Evolutionary conservation across 2,113 vertebrate genomes (phyloP).

Genomic region (Melanostigma gelatinosum): DNA sequence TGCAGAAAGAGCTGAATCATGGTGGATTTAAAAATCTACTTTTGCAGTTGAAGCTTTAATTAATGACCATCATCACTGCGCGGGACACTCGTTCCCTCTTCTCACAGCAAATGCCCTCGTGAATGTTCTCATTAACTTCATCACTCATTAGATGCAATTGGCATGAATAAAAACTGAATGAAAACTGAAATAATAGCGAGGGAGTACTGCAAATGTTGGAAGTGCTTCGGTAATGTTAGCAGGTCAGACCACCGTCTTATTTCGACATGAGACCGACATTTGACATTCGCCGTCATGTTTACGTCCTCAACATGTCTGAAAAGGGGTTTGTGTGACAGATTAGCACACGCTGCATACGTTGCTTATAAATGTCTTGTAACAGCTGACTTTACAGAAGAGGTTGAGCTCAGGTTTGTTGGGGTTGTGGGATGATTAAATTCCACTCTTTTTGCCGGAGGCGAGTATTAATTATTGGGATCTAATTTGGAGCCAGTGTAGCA

Average conservation of each 20-base stretch:
- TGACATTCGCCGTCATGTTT: neutral
- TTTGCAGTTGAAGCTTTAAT: neutral
- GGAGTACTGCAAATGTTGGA: neutral
- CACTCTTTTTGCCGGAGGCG: neutral
- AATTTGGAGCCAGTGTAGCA: neutral
- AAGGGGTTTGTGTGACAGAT: neutral
- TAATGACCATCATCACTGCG: neutral
- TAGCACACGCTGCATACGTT: neutral
- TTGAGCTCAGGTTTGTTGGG: neutral
- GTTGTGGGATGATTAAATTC: neutral
- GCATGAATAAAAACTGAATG: neutral
- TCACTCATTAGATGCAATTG: neutral
- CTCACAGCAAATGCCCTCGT: neutral
- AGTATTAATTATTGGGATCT: neutral
- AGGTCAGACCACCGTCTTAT: neutral
- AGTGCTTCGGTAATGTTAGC: neutral
- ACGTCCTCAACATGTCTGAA: neutral
- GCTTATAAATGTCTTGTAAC: neutral
- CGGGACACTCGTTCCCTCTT: neutral
- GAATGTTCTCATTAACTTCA: neutral
- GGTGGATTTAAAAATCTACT: neutral
- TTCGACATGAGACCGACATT: neutral
- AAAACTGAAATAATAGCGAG: neutral
- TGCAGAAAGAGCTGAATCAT: neutral
- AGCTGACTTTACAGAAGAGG: neutral